These are phyloP conservation scores for Myrmophylax atrothorax DNA, from an alignment of 2,113 vertebrate genomes.

Conservation along the genomic window DNA sequence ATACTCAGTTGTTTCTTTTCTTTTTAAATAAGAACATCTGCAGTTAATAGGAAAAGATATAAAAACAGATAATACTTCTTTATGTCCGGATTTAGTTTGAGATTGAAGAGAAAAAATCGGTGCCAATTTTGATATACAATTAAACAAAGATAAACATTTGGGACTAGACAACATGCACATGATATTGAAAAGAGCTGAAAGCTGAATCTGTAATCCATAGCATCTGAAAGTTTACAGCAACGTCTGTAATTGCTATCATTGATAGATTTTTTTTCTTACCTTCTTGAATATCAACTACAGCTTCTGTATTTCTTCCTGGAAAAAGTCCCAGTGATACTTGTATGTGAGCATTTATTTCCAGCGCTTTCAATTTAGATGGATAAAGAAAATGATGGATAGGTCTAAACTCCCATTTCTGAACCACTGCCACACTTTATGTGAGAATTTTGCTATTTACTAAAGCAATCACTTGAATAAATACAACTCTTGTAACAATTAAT, in stretches of 20 bases:
- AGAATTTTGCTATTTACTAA: neutral
- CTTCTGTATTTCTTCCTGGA: neutral
- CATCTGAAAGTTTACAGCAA: slow-evolving; percentile 1
- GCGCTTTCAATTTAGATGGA: neutral
- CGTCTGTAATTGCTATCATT: neutral
- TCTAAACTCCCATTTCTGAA: neutral
- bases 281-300: neutral
- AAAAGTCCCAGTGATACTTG: neutral
- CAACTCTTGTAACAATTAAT: neutral
- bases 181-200: slow-evolving; percentile 8
- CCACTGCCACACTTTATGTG: neutral
- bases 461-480: neutral
- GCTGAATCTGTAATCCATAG: neutral
- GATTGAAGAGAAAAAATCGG: neutral
- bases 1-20: neutral
- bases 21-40: neutral
- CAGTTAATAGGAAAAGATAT: neutral
- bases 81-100: neutral
- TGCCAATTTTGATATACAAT: neutral
- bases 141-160: neutral
- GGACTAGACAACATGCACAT: neutral
- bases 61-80: neutral
- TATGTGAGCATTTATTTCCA: neutral
- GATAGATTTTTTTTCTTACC: neutral
- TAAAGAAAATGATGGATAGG: neutral